Evolutionary conservation across 1,140 invertebrate genomes (phyloP).

Genomic region (Philopotamus ludificatus): DNA sequence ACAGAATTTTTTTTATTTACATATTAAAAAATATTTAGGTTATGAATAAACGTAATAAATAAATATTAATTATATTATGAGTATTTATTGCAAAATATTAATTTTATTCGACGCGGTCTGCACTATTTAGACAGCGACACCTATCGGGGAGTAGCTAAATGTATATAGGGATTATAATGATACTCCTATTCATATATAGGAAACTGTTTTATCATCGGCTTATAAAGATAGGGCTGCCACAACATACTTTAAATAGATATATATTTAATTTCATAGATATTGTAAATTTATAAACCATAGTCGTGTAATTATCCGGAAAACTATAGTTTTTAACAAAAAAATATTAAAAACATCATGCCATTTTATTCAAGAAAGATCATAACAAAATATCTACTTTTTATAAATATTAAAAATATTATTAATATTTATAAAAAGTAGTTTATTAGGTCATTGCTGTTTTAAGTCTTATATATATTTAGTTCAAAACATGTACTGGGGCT

Average conservation of each 20-base stretch:
- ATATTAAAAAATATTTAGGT: background rate
- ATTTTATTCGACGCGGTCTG: background rate
- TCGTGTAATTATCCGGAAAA: too few relatives aligned
- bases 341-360: too few relatives aligned
- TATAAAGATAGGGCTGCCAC: conserved; percentile 10
- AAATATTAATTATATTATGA: conserved; percentile 4
- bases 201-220: conserved; percentile 13
- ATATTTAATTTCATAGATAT: background rate
- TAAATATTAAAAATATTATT: too few relatives aligned
- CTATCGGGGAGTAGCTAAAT: conserved; percentile 20
- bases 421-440: too few relatives aligned
- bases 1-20: background rate
- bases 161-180: background rate
- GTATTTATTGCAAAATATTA: background rate
- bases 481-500: too few relatives aligned
- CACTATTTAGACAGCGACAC: background rate
- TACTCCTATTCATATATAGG: background rate
- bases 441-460: too few relatives aligned
- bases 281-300: too few relatives aligned
- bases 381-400: too few relatives aligned
- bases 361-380: too few relatives aligned
- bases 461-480: too few relatives aligned
- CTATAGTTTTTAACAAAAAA: too few relatives aligned
- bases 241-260: background rate
- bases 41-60: conserved; percentile 4